phyloP scores from a whole-genome alignment of 2,888 invertebrate genomes.

The Lampropteryx suffumata region DNA sequence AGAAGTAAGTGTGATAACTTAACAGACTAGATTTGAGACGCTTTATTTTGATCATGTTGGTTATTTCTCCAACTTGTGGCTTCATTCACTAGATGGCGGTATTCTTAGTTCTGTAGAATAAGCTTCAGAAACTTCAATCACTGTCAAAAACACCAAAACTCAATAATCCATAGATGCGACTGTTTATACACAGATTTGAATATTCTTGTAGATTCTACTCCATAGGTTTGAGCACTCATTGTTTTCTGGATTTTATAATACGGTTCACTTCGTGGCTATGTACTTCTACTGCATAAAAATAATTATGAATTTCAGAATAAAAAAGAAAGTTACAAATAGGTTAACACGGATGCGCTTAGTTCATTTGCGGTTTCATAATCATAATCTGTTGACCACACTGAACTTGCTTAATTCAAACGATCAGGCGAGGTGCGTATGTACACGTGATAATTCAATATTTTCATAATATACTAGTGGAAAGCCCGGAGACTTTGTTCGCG shows the following conservation, averaged over 20 bases:
- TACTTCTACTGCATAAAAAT: no score
- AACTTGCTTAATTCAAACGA: no score
- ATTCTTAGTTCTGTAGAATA: conserved; percentile 4
- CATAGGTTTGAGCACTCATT: conserved; percentile 45
- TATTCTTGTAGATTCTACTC: conserved; percentile 38
- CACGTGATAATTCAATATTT: no score
- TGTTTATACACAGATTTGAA: conserved; percentile 44
- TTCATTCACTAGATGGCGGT: conserved; percentile 12
- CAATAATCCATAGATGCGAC: conserved; percentile 54
- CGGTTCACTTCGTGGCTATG: conserved; percentile 5
- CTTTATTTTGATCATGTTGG: conserved; percentile 7
- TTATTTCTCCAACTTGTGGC: background rate
- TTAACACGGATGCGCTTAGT: no score
- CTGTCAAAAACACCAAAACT: conserved; percentile 55
- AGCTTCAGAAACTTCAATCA: background rate
- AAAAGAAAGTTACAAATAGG: no score
- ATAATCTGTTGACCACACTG: no score
- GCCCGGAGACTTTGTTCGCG: no score
- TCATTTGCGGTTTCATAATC: no score
- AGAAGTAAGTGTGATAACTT: no score
- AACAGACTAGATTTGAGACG: conserved; percentile 12
- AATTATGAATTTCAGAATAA: no score
- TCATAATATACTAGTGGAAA: no score
- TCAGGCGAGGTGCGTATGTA: no score
- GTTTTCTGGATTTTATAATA: conserved; percentile 25